Evolutionary conservation across 2,888 invertebrate species (phyloP).

Genomic region (Heliconius charithonia): DNA sequence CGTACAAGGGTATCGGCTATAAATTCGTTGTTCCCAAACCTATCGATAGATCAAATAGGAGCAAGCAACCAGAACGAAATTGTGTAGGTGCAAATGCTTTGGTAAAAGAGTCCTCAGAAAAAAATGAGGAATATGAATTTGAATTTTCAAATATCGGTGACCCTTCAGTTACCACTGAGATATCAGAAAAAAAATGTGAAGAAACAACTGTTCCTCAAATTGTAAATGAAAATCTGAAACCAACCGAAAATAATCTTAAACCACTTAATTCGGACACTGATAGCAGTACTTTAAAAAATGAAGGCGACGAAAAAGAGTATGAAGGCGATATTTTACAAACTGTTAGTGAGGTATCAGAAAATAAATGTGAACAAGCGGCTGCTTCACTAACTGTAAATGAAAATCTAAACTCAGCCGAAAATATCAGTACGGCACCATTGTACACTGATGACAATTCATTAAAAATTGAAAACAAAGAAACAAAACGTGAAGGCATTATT

Average conservation of each 20-base stretch:
- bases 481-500: not conserved
- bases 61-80: not conserved
- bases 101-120: not conserved
- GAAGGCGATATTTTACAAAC: not conserved
- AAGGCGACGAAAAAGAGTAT: not conserved
- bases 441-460: not conserved
- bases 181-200: not conserved
- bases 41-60: not conserved
- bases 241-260: not conserved
- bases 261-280: not conserved
- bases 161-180: not conserved
- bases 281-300: not conserved
- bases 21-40: constrained; percentile 14
- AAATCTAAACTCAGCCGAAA: not conserved
- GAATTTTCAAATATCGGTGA: constrained; percentile 20
- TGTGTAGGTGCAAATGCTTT: not conserved
- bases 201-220: not conserved
- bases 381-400: not conserved
- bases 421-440: not conserved
- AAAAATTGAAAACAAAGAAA: not conserved
- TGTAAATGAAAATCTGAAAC: not conserved
- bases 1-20: constrained; percentile 1
- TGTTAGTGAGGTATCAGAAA: not conserved
- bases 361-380: not conserved
- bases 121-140: constrained; percentile 15